Evolutionary conservation across 1,140 invertebrate species (phyloP), one percentile per base, ranked within the genome.

Genomic region (Bombus affinis): DNA sequence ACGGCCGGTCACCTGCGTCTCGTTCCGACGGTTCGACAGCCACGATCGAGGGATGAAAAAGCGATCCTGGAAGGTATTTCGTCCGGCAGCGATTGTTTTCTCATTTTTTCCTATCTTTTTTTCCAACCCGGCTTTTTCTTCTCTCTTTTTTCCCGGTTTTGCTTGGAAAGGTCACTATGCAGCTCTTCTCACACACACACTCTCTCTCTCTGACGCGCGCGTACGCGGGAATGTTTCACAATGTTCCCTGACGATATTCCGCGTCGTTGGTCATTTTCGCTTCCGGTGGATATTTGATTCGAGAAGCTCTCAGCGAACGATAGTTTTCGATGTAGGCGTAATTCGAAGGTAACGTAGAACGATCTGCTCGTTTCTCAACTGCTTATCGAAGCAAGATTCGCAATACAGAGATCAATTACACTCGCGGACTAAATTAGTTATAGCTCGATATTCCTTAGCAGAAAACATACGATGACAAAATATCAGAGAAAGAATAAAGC

Each of bases 1-100:
- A 79, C 66, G 53, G 35, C 39, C 76, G 57, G 76, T 84, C 83
- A 80, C 76, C 83, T 72, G 83, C 66, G 76, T 15, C n/a, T 57
- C 57, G 81, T 72, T 39, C 62, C 44, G 35, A n/a, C 28, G 70
- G 10, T 42, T 53, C 65, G 65, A 83, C 82, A 83, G 74, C 74
- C 39, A 35, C 44, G 59, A 70, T 39, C 32, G 59, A 28, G 62
- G 62, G 74, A 57, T 78, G 74, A 83, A 70, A 70, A 83, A 83
- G 9, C 82, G 73, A 83, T 70, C 37, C 35, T n/a, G 62, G 1
- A 37, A 53, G 47, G 42, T 70, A 70, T 70, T 70, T 37, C 53
- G 18, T 47, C 39, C n/a, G 32, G 22, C 39, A 10, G 18, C 22
- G 53, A 65, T 82, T 75, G 25, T 62, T 57, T 44, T 35, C 37